Conservation (phyloP, 2,113 vertebrate genomes). For the Myotis yumanensis region DNA sequence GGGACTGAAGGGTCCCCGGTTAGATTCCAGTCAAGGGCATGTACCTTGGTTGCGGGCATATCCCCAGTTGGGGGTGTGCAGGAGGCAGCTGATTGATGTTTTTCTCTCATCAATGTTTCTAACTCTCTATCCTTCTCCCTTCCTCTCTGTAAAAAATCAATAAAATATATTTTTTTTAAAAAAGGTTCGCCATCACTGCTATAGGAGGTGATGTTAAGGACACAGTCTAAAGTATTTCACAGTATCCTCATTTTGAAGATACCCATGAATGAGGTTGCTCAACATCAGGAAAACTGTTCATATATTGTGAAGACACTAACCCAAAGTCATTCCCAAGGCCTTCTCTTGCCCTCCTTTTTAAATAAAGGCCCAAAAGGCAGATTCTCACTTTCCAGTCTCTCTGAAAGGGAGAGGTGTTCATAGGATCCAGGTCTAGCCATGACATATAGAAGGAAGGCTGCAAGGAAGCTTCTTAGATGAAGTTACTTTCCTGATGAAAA, state of each 20-base stretch:
- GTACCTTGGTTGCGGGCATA: too few relatives aligned
- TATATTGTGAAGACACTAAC: background rate
- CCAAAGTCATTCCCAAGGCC: background rate
- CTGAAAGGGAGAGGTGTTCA: background rate
- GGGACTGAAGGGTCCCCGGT: too few relatives aligned
- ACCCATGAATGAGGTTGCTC: background rate
- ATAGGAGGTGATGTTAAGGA: background rate
- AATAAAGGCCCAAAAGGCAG: background rate
- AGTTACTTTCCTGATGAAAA: slow-evolving; percentile 1
- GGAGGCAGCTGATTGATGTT: too few relatives aligned
- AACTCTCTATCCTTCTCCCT: too few relatives aligned
- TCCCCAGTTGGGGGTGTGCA: too few relatives aligned
- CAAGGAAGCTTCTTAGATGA: background rate
- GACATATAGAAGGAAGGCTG: background rate
- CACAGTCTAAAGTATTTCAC: background rate
- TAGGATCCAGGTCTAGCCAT: background rate
- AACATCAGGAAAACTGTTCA: background rate
- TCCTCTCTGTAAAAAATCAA: too few relatives aligned
- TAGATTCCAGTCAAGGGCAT: too few relatives aligned
- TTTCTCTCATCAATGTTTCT: too few relatives aligned
- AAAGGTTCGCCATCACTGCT: background rate
- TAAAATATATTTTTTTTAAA: too few relatives aligned
- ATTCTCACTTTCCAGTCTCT: background rate
- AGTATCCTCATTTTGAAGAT: background rate
- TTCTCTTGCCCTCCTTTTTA: background rate